Base-by-base conservation (phyloP, 2,113 vertebrate genomes). In the Platichthys flesus region DNA sequence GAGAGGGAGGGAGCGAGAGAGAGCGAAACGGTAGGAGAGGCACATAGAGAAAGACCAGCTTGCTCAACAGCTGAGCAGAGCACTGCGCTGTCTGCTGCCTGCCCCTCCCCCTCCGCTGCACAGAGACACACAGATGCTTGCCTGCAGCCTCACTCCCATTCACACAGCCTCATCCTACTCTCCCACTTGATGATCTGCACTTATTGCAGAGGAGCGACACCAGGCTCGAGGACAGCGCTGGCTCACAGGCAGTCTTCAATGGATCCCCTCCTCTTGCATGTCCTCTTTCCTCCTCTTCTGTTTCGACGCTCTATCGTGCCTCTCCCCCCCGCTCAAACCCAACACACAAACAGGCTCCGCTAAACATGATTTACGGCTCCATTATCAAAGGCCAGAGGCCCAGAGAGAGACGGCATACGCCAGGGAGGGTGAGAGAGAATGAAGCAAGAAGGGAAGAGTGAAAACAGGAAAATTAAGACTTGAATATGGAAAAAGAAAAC, bases 11-110 rank as follows among this genome's bases (percentile, higher is more conserved):
- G 3, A 58, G 31, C 3, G 28, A 31, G 28, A 31, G 24, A 62
- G 3, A 59, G 20, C 14, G 37, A 18, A 15, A 67, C 57, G 15
- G 81, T 71, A 76, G 76, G 66, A 60, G 55, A 76, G 31, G 61
- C 52, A 28, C 35, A 37, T 28, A 73, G 58, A 79, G 77, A 82
- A 58, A 82, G 67, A 74, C 60, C 67, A 84, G 88, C 85, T 85
- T 73, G 78, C 89, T 84, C 73, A 85, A 90, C 92, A 92, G 85
- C 86, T 87, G 88, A 92, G 89, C 64, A 56, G 63, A 84, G 68
- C 62, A 4, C 74, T 81, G 80, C 57, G 31, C 62, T 49, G 37
- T 63, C 71, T 74, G 79, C 77, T 71, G 88, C 74, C 75, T 89
- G 83, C 88, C 86, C 84, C 79, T 85, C 89, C 86, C 87, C 86